Base-by-base conservation (phyloP, 2,797 vertebrate genomes). In the Cynodonichthys magdalenae region DNA sequence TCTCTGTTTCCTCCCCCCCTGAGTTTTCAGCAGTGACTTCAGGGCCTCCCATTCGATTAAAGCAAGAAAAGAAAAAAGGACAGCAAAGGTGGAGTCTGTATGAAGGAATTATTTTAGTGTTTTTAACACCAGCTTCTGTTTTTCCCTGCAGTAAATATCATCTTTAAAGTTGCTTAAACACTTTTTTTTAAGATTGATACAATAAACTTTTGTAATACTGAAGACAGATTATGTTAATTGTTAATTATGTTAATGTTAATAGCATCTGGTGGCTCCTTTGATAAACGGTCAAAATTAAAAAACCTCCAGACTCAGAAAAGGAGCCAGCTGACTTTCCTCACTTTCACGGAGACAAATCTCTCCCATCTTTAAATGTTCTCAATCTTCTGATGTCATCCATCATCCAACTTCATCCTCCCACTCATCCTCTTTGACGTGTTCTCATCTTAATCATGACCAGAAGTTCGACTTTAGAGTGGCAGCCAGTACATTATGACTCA, bases 341-440 rank as follows among this genome's bases (percentile, higher is more conserved):
- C 69, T 74, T 55, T 60, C 71, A n/a, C 0, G 14, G 58, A 83
- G 79, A 87, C 88, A 74, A 72, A 78, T 85, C 85, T 84, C 63
- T 48, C 27, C 12, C 18, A 63, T 71, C 62, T 77, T 20, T 69
- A 77, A 82, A 82, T 75, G 72, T 69, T 69, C 59, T 82, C 68
- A 39, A 44, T 81, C 64, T 56, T 75, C 71, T 75, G 42, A 34
- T 72, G 69, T 69, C 79, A 61, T 84, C 78, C 60, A 54, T 86
- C 85, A 79, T 81, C 68, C 45, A 71, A 56, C 73, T 77, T 79
- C 58, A 78, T 82, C 81, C 75, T 77, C 71, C 70, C 44, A 63
- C 66, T 20, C 53, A 45, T 83, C 71, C 52, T 75, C 82, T 81
- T 74, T 79, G 77, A 84, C 83, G 51, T 12, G 39, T 67, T 76